Evolutionary conservation across 2,888 invertebrate species (phyloP), one percentile per base, ranked within the genome.

Genomic region (Iphiclides podalirius): DNA sequence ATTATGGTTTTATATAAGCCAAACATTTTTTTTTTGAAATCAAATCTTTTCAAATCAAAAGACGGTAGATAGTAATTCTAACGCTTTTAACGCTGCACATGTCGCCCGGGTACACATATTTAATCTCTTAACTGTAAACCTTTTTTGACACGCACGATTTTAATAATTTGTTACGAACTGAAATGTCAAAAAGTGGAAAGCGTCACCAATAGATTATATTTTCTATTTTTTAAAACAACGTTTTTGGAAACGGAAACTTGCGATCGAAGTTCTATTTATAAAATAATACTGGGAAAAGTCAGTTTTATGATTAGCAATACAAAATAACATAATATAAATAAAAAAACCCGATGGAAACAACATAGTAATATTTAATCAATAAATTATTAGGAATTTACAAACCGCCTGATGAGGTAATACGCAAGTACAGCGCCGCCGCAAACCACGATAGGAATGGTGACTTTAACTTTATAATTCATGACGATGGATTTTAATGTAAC

Each of bases 321-420:
- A n/a, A n/a, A n/a, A n/a, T n/a, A n/a, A n/a, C n/a, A n/a, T n/a
- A n/a, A n/a, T n/a, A n/a, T n/a, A 31, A 16, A 6, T 11, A n/a
- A n/a, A n/a, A 15, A 13, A 7, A 26, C 20, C 8, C 26, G 26
- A 26, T 26, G 6, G 1, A 8, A 26, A 26, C 6, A 26, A 26
- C 1, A 26, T 26, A 26, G 6, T 26, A 6, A 8, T 26, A 7
- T 4, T 26, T 6, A 26, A 8, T n/a, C 11, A 35, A 20, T 39
- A 31, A 33, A 37, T 42, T 53, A 48, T 38, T 36, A 47, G 49
- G 65, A 66, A 59, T 59, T 63, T 84, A 88, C 88, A 66, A 82
- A 88, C 88, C 88, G 85, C 79, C 83, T 79, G 75, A 87, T 87
- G 85, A 88, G 82, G 81, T 87, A 88, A 85, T 84, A 88, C 54